Percentiles rank a stretch among this genome's conserved stretches.
phyloP scores from a whole-genome alignment of 2,797 vertebrate species.

The Eidolon dupreanum region DNA sequence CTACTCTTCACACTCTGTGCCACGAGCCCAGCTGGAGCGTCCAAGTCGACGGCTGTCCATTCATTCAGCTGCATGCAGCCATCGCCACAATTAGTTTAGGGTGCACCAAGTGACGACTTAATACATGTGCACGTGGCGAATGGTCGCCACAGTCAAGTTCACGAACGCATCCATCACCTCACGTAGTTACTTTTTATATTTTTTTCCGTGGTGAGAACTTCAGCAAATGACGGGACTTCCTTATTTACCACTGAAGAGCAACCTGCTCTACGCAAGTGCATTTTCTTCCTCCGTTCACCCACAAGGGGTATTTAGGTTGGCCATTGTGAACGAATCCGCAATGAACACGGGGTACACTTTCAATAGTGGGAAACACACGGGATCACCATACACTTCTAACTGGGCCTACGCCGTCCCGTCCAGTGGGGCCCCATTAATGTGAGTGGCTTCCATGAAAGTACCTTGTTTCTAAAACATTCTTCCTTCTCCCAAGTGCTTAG shows the following conservation, averaged over 20 bases:
- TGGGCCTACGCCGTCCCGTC: fast-evolving
- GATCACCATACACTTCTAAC: fast-evolving
- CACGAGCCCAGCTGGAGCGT: background rate
- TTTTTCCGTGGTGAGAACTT: background rate
- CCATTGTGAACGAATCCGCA: background rate
- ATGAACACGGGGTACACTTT: background rate
- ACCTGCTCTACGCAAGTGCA: fast-evolving
- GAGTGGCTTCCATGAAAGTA: background rate
- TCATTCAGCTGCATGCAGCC: background rate
- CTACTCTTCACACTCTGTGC: background rate
- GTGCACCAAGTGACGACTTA: background rate
- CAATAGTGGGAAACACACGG: background rate
- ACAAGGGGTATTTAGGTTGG: background rate
- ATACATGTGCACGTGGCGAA: background rate
- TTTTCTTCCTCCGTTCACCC: background rate
- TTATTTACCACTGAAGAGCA: background rate
- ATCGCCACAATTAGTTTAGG: background rate
- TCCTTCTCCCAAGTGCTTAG: background rate
- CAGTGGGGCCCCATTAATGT: too few relatives aligned
- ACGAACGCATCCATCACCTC: background rate
- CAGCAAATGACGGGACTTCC: background rate
- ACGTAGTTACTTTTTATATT: background rate
- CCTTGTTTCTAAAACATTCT: background rate
- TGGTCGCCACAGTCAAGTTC: background rate
- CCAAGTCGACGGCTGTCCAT: background rate